Base-by-base conservation (phyloP, 2,888 invertebrate genomes). In the Acanthopleura granulata region DNA sequence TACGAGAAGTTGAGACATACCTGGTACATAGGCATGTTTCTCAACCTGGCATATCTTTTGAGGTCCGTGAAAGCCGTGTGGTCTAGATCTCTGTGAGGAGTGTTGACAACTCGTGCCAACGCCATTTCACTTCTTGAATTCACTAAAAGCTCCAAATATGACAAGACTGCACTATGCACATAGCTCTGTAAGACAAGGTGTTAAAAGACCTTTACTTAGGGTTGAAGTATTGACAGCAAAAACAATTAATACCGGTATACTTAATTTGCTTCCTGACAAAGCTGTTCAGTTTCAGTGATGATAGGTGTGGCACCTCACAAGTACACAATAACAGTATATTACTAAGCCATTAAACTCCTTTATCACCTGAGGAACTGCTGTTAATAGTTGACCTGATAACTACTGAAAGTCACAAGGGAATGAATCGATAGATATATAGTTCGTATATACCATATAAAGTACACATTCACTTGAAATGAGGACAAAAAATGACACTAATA, bases 1-100 rank as follows among this genome's bases (percentile, higher is more conserved):
- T n/a, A n/a, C n/a, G n/a, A n/a, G n/a, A n/a, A n/a, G n/a, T 40
- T 40, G 9, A 40, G 3, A 76, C 74, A 50, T 70, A 88, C 89
- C 87, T 89, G 89, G 75, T 87, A 90, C 87, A 90, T 89, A 14
- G 90, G 86, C 81, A 90, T 84, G 14, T 85, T 84, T 74, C 85
- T 86, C 40, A 77, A 74, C 50, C 83, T 76, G 29, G 90, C 82
- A 30, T 81, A 80, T 75, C 86, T 86, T 76, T 89, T 90, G 25
- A 90, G 79, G 40, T 83, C 85, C n/a, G 90, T 90, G 78, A 90
- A 90, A 15, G 90, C 89, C 49, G 79, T 73, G 73, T 89, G 89
- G 73, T 87, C 85, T 6, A 90, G 79, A 51, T 84, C 87, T 74
- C 90, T 81, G 71, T 90, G 85, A 16, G 90, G 90, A 0, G 87